phyloP scores from a whole-genome alignment of 2,888 invertebrate species.

The Tetranychus piercei region DNA sequence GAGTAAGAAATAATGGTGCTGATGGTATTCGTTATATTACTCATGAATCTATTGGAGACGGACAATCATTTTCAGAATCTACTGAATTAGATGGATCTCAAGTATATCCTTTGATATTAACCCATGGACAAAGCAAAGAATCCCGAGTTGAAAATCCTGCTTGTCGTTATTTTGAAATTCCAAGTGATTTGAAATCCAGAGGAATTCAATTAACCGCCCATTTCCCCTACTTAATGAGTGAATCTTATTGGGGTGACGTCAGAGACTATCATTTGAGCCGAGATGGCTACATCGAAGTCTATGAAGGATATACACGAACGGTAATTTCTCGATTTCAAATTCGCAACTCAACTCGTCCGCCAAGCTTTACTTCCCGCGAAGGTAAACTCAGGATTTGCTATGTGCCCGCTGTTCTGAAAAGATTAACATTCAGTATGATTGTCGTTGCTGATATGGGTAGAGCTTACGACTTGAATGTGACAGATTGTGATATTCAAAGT shows the following conservation, averaged over 20 bases:
- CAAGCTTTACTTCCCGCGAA: conserved; percentile 61
- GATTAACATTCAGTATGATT: conserved; percentile 56
- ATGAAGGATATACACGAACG: conserved; percentile 40
- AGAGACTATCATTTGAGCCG: conserved; percentile 8
- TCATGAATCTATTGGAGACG: conserved; percentile 43
- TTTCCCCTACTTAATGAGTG: conserved; percentile 57
- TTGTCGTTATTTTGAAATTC: conserved; percentile 20
- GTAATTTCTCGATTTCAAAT: conserved; percentile 51
- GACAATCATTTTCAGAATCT: conserved; percentile 48
- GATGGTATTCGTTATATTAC: conserved; percentile 74
- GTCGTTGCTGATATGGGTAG: conserved; percentile 40
- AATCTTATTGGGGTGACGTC: conserved; percentile 16
- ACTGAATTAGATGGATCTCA: conserved; percentile 57
- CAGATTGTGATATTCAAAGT: conserved; percentile 60
- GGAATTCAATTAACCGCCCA: conserved; percentile 68
- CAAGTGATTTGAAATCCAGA: conserved; percentile 13
- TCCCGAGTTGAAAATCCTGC: background rate
- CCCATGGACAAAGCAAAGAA: conserved; percentile 51
- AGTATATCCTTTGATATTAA: conserved; percentile 66
- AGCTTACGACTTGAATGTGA: conserved; percentile 68
- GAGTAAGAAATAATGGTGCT: conserved; percentile 62
- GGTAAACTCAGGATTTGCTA: conserved; percentile 57
- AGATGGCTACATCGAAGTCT: conserved; percentile 24
- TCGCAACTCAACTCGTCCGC: conserved; percentile 66
- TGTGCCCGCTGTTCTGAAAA: conserved; percentile 49